Conservation (phyloP, 2,113 vertebrate species). For the Falcunculus frontatus region DNA sequence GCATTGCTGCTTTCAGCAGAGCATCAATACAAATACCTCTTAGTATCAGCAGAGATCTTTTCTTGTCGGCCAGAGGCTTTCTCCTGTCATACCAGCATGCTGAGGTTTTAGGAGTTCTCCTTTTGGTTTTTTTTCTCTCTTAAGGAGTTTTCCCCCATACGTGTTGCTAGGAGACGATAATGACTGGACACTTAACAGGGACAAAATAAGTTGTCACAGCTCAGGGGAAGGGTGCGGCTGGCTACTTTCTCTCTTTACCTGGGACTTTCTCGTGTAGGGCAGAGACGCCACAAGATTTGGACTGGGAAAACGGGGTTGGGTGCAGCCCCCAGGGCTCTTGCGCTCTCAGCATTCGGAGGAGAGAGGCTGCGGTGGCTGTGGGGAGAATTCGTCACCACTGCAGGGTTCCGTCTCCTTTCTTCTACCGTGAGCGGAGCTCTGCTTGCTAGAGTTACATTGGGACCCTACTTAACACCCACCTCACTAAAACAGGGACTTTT, state of each 20-base stretch:
- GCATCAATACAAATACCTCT: neutral
- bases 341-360: neutral
- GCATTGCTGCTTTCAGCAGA: neutral
- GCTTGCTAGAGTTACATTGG: neutral
- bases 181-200: neutral
- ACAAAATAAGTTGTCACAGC: neutral
- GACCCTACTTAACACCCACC: neutral
- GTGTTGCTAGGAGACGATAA: neutral
- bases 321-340: neutral
- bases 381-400: neutral
- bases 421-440: neutral
- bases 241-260: neutral
- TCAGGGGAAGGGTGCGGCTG: neutral
- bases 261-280: neutral
- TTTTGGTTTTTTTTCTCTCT: neutral
- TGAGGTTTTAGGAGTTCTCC: neutral
- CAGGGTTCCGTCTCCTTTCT: neutral
- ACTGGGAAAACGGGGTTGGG: neutral
- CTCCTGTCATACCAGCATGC: neutral
- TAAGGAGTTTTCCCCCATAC: neutral
- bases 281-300: neutral
- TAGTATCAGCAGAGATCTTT: neutral
- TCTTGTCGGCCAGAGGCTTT: neutral
- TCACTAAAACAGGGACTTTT: neutral
- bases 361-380: neutral